Conservation (phyloP, 2,113 vertebrate species). For the Esox niger region DNA sequence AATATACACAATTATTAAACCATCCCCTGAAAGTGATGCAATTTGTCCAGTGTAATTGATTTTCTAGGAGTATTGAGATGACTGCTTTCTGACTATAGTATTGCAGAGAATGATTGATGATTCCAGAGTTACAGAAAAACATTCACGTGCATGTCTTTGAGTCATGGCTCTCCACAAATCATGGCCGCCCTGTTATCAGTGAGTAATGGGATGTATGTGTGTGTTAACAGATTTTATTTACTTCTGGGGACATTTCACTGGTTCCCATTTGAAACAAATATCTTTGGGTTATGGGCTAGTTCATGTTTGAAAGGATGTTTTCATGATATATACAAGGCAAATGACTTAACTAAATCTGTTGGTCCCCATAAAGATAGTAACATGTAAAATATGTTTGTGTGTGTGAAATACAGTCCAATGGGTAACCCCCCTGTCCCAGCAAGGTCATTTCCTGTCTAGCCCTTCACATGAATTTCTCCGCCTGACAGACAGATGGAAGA, state of each 20-base stretch:
- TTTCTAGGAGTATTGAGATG: constrained; percentile 24
- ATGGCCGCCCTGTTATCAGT: constrained; percentile 2
- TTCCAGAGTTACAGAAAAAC: too few relatives aligned
- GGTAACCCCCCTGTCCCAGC: constrained; percentile 49
- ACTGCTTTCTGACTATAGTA: too few relatives aligned
- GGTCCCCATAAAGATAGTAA: too few relatives aligned
- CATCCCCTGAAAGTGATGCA: constrained; percentile 30
- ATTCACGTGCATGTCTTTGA: constrained; percentile 53
- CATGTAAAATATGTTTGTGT: constrained; percentile 32
- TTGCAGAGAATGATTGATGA: too few relatives aligned
- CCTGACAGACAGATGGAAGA: constrained; percentile 4
- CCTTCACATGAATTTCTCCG: constrained; percentile 15
- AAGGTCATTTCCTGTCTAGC: constrained; percentile 63
- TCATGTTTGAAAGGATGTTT: too few relatives aligned
- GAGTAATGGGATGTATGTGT: too few relatives aligned
- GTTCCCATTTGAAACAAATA: too few relatives aligned
- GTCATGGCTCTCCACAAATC: constrained; percentile 22
- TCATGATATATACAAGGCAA: too few relatives aligned
- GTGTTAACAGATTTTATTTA: too few relatives aligned
- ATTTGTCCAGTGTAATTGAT: constrained; percentile 35
- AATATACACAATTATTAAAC: not conserved
- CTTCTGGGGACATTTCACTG: too few relatives aligned
- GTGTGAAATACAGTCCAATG: constrained; percentile 43
- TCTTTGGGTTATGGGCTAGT: too few relatives aligned
- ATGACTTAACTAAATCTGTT: too few relatives aligned